phyloP scores from a whole-genome alignment of 2,888 invertebrate species.

The Lycaena phlaeas region DNA sequence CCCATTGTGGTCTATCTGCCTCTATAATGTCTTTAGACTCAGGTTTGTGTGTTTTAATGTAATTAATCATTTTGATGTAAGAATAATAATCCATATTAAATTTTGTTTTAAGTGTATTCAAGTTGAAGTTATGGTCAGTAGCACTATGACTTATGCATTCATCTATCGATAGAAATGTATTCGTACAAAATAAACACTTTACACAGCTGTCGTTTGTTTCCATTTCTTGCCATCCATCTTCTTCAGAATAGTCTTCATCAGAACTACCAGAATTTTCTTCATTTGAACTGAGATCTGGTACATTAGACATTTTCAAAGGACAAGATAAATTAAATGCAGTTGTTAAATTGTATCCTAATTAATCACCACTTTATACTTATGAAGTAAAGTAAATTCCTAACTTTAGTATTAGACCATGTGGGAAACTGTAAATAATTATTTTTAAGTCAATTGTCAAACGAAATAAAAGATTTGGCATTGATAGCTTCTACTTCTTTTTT shows the following conservation, averaged over 20 bases:
- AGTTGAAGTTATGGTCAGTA: conserved; percentile 76
- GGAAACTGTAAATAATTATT: background rate
- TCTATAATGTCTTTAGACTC: conserved; percentile 70
- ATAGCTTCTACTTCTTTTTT: no score
- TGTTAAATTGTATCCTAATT: no score
- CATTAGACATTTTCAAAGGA: conserved; percentile 43
- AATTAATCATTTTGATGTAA: conserved; percentile 87
- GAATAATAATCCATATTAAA: conserved; percentile 87
- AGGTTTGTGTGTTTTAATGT: conserved; percentile 77
- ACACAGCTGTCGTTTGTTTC: conserved; percentile 49
- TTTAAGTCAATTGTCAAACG: no score
- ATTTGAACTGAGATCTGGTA: conserved; percentile 65
- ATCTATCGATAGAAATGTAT: conserved; percentile 73
- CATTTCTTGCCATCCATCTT: conserved; percentile 67
- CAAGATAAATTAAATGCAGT: background rate
- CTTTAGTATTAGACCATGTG: background rate
- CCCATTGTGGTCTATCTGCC: conserved; percentile 75
- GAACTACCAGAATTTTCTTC: conserved; percentile 62
- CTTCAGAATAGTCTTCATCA: conserved; percentile 60
- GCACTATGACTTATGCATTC: conserved; percentile 79
- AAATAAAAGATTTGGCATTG: no score
- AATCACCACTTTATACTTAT: background rate
- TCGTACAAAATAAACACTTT: conserved; percentile 82
- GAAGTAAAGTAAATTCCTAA: background rate
- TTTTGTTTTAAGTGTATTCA: conserved; percentile 76